Conservation (phyloP, 1,140 invertebrate species). For the Pachyrhynchus sulphureomaculatus region DNA sequence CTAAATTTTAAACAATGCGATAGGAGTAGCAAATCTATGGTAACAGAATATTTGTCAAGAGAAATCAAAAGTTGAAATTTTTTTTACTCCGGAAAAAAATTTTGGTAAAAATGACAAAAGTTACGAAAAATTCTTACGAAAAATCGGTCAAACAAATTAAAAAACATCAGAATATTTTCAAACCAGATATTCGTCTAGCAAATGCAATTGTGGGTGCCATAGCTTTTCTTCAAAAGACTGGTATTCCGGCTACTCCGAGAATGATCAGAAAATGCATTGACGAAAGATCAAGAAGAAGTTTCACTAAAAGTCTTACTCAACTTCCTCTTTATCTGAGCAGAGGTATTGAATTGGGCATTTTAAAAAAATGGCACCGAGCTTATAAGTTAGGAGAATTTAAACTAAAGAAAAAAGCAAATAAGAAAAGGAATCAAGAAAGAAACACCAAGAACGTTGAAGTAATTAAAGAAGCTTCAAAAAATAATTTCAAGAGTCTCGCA, state of each 20-base stretch:
- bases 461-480: too few species aligned
- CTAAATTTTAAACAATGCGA: too few species aligned
- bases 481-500: too few species aligned
- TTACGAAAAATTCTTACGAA: too few species aligned
- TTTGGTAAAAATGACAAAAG: too few species aligned
- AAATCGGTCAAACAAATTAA: too few species aligned
- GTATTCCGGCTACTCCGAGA: background rate
- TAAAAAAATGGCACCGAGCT: constrained; percentile 4
- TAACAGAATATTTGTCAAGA: too few species aligned
- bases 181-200: constrained; percentile 11
- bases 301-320: background rate
- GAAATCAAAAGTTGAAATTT: too few species aligned
- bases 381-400: constrained; percentile 14
- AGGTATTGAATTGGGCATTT: constrained; percentile 18
- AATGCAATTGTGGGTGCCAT: constrained; percentile 19
- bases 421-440: background rate
- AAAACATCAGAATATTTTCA: background rate
- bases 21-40: too few species aligned
- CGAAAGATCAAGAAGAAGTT: constrained; percentile 9
- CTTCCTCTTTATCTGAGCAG: constrained; percentile 10
- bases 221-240: constrained; percentile 16
- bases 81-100: too few species aligned
- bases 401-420: background rate
- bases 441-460: too few species aligned
- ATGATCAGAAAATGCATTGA: constrained; percentile 13